Evolutionary conservation across 2,888 invertebrate species (phyloP), one percentile per base, ranked within the genome.

Genomic region (Melipona beecheii): DNA sequence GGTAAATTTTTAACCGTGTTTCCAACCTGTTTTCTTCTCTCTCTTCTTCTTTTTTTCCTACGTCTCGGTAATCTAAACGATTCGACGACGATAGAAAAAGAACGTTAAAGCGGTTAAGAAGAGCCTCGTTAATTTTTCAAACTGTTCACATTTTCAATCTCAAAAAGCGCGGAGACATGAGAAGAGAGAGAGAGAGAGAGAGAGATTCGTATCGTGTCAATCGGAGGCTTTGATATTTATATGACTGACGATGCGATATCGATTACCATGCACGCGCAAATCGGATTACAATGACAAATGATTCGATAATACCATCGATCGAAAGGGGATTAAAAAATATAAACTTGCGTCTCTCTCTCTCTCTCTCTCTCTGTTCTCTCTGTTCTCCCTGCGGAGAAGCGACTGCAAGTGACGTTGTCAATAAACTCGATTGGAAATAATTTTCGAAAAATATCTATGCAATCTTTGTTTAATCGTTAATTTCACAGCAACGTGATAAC

Each of bases 231-330:
- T 64, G 64, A 76, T 70, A 58, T 54, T 52, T 60, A 75, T 75
- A 58, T 56, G 52, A 27, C 17, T 24, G 36, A 19, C 52, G 21
- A 52, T 66, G 58, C 66, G 31, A 15, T 58, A 66, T 58, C 66
- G 31, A 56, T 78, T 64, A 24, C 66, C 6, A 19, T 50, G 13
- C 21, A 19, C 36, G 6, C 50, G 19, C 56, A 49, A 52, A 60
- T 74, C 24, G 52, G 52, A 78, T 74, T 60, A 49, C 60, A 36
- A 27, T 58, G 50, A 60, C 50, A 66, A 73, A 60, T 27, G 60
- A 36, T 65, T 54, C 36, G 21, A 27, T 70, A 36, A 31, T 49
- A 68, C 58, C 56, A 5, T 15, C 24, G 27, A 15, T 27, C 9
- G 21, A 24, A 71, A 62, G 36, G 19, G 43, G 21, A 27, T 17